Conservation (phyloP, 1,140 invertebrate genomes). For the Saxidomus purpurata region DNA sequence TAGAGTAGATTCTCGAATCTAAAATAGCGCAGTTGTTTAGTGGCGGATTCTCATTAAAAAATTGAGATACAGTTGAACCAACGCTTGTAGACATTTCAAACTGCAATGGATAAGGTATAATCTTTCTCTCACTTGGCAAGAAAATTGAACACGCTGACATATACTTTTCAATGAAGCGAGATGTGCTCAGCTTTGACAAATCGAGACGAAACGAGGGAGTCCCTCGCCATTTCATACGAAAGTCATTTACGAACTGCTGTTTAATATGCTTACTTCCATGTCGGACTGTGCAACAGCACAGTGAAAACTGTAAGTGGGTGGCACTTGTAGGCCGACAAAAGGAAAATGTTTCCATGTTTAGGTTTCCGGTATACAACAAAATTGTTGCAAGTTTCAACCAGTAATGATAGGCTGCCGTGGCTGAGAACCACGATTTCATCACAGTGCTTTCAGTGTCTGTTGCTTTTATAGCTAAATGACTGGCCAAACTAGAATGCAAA, state of each 20-base stretch:
- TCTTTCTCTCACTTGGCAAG: neutral
- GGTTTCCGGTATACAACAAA: neutral
- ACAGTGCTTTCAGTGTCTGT: neutral
- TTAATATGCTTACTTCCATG: neutral
- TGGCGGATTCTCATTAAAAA: neutral
- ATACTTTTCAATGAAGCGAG: neutral
- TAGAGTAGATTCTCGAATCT: neutral
- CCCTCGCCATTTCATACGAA: neutral
- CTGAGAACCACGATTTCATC: neutral
- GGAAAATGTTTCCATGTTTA: neutral
- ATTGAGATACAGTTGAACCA: neutral
- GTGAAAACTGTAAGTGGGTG: neutral
- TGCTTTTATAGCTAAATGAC: neutral
- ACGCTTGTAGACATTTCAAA: neutral
- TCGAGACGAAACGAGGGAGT: neutral
- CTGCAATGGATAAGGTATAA: neutral
- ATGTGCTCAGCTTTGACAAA: neutral
- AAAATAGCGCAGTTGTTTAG: neutral
- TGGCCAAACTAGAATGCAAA: constrained; percentile 1
- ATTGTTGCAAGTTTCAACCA: neutral
- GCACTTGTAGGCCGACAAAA: neutral
- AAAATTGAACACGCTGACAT: neutral
- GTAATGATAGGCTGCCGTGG: neutral
- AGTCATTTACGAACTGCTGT: too few relatives aligned
- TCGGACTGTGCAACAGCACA: neutral